Evolutionary conservation across 2,888 invertebrate genomes (phyloP), one percentile per base, ranked within the genome.

Genomic region (Lepidochitona cinerea): DNA sequence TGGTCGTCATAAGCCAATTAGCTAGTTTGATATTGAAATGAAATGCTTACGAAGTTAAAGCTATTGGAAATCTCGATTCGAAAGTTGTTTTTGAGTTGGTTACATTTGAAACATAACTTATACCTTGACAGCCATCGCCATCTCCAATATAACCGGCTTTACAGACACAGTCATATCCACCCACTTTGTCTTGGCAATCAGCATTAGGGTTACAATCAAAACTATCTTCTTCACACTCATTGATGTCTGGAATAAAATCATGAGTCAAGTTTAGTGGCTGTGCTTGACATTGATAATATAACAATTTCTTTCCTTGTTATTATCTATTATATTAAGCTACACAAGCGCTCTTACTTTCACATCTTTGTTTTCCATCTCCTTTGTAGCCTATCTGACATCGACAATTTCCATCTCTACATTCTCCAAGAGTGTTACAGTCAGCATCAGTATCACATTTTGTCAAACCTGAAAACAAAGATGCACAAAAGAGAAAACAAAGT

Each of bases 121-220:
- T 68, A 68, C 68, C 72, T 68, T 14, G 23, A 36, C 71, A 71
- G 64, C 36, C 54, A 5, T 41, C 29, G 9, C 75, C 70, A 37
- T 54, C 54, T 12, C 75, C 75, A n/a, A 33, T 59, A 36, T 69
- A 77, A 18, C 77, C 77, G 14, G 26, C 35, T 14, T 70, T 66
- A 37, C 77, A 77, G 18, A 14, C 18, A 35, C 77, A 77, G n/a
- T 18, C 41, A 59, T 70, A 75, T 0, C 54, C 49, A 32, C 77
- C 77, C 2, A 59, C 41, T 9, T 70, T 77, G 37, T 71, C 53
- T 26, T 52, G 49, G 35, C 71, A 71, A n/a, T 26, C 52, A 14
- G 66, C 53, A 4, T 59, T 66, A 32, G 59, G 59, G 52, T 71
- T 41, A 66, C 71, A 71, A 2, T 1, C 66, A n/a, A 41, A 33